Conservation (phyloP, 2,888 invertebrate species). For the Nowickia ferox region DNA sequence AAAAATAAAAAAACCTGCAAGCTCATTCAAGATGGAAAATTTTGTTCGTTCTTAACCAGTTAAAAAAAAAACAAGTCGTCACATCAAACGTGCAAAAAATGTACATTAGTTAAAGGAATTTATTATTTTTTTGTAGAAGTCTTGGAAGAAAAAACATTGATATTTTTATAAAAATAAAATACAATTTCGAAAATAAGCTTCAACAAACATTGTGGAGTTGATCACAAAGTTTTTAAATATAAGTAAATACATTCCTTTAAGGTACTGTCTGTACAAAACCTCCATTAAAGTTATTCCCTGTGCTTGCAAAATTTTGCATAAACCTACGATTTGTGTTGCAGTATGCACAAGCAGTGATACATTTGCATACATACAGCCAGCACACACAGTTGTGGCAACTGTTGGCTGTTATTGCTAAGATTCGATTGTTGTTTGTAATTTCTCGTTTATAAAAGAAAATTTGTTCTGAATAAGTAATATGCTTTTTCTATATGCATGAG, state of each 20-base stretch:
- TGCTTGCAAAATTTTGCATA: neutral
- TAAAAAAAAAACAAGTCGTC: neutral
- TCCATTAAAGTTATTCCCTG: neutral
- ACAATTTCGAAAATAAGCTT: neutral
- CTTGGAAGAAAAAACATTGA: neutral
- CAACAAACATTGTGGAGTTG: too few species aligned
- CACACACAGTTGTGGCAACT: neutral
- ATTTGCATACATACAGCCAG: neutral
- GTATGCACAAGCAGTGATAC: neutral
- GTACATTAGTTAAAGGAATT: neutral
- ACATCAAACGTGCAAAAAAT: neutral
- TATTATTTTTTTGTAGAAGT: neutral
- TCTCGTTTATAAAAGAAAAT: constrained; percentile 35
- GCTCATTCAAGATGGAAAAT: constrained; percentile 18
- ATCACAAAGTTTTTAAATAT: too few species aligned
- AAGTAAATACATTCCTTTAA: neutral
- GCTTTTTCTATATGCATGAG: constrained; percentile 1
- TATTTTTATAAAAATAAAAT: too few species aligned
- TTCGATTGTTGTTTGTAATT: constrained; percentile 14
- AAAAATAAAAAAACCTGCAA: neutral
- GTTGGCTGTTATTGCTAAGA: neutral
- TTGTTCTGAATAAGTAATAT: constrained; percentile 42
- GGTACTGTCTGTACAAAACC: neutral
- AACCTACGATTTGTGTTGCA: constrained; percentile 10
- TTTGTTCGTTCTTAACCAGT: neutral